A percentile compares a stretch with the other conserved stretches of the same genome.
phyloP scores from a whole-genome alignment of 2,797 vertebrate genomes.

The Coranthus polyacanthus region DNA sequence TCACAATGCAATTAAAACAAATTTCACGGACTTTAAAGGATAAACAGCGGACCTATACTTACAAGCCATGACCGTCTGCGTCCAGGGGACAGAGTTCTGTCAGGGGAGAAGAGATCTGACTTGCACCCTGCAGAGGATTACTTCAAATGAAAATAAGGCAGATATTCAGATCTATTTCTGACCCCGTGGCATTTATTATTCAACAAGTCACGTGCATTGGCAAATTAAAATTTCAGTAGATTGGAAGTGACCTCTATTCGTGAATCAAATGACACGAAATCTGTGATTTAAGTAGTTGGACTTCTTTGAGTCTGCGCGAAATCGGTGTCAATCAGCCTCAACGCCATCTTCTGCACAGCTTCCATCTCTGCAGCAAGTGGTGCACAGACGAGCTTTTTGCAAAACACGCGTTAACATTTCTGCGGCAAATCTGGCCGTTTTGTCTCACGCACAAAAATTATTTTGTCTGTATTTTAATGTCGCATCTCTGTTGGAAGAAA shows the following conservation, averaged over 20 bases:
- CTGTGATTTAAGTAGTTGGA: conserved; percentile 74
- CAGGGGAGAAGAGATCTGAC: conserved; percentile 77
- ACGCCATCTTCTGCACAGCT: conserved; percentile 62
- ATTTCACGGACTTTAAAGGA: background rate
- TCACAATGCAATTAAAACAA: no score
- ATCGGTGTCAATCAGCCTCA: conserved; percentile 69
- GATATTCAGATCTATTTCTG: conserved; percentile 92
- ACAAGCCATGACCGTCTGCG: conserved; percentile 77
- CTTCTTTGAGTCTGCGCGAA: conserved; percentile 72
- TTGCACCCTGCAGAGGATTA: conserved; percentile 89
- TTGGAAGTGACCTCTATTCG: conserved; percentile 84
- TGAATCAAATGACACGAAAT: conserved; percentile 80
- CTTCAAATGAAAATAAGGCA: conserved; percentile 90
- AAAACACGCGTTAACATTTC: background rate
- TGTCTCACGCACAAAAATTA: background rate
- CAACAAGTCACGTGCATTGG: conserved; percentile 92
- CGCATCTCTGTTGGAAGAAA: background rate
- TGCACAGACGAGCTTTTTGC: background rate
- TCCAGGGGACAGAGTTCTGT: conserved; percentile 54
- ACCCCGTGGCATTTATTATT: conserved; percentile 94
- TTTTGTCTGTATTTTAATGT: background rate
- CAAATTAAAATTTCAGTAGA: conserved; percentile 93
- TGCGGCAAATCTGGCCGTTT: background rate
- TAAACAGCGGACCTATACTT: conserved; percentile 72
- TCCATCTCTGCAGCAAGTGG: conserved; percentile 42